These are phyloP conservation scores for Neotoxoptera formosana DNA, from an alignment of 1,140 invertebrate species.

Conservation along the genomic window DNA sequence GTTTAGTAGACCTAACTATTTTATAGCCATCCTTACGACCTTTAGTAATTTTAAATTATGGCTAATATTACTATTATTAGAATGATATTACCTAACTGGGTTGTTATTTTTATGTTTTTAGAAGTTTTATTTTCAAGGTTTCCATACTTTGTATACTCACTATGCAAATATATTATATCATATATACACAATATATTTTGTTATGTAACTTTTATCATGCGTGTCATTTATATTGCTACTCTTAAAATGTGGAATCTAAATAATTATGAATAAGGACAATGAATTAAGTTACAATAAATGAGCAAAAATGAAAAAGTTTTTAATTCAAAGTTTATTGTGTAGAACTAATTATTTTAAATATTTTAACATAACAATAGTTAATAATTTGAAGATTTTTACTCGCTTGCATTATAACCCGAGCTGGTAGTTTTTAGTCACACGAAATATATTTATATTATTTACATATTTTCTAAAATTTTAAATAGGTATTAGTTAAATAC, in stretches of 20 bases:
- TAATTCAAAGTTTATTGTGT: not conserved
- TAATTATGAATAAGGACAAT: not conserved
- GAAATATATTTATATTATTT: not conserved
- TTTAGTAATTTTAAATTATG: not conserved
- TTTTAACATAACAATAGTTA: not conserved
- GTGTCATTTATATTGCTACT: not conserved
- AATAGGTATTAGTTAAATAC: not conserved
- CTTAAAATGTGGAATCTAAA: not conserved
- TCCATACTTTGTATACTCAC: not conserved
- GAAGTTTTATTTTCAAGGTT: slow-evolving; percentile 5
- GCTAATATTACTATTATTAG: slow-evolving; percentile 1
- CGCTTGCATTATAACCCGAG: not conserved
- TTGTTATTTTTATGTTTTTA: slow-evolving; percentile 19
- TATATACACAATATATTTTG: not conserved
- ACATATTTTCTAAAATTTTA: not conserved
- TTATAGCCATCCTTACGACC: not conserved
- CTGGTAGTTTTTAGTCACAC: not conserved
- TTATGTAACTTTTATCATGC: not conserved
- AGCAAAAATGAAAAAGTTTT: not conserved
- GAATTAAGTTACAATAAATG: not conserved
- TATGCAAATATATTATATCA: not conserved
- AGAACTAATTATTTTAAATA: not conserved
- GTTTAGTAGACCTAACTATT: not conserved
- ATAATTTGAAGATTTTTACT: not conserved
- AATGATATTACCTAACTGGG: not conserved